Conservation (phyloP, 2,888 invertebrate genomes). For the Tenodera sinensis region DNA sequence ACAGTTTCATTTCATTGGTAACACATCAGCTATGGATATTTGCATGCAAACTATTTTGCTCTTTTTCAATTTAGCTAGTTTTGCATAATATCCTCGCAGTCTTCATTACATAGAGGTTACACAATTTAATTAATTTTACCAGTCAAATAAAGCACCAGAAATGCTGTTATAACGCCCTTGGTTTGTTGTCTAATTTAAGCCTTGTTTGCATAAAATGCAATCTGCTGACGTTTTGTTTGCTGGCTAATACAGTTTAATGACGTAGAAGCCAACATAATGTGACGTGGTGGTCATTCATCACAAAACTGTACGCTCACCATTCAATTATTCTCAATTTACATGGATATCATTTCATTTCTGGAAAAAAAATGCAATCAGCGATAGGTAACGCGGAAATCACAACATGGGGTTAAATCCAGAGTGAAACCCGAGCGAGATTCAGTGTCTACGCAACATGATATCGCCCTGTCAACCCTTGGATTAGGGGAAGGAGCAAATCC, state of each 20-base stretch:
- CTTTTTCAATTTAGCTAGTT: no score
- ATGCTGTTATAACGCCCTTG: background rate
- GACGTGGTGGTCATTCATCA: background rate
- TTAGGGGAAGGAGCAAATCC: background rate
- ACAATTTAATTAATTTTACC: background rate
- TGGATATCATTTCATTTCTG: background rate
- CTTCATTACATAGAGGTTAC: no score
- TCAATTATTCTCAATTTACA: background rate
- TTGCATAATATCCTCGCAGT: no score
- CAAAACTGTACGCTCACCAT: background rate
- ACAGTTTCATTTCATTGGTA: no score
- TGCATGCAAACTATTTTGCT: no score
- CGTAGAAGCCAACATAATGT: background rate
- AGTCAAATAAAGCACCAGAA: background rate
- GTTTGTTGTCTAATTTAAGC: background rate
- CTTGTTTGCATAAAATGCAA: background rate
- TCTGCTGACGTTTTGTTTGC: background rate
- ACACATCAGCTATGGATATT: no score
- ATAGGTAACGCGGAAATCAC: background rate
- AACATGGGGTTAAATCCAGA: background rate
- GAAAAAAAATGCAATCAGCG: background rate
- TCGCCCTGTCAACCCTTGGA: background rate
- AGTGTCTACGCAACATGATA: background rate
- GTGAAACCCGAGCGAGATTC: background rate
- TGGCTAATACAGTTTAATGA: background rate